Conservation (phyloP, 2,797 vertebrate genomes). For the Dromococcyx pavoninus region DNA sequence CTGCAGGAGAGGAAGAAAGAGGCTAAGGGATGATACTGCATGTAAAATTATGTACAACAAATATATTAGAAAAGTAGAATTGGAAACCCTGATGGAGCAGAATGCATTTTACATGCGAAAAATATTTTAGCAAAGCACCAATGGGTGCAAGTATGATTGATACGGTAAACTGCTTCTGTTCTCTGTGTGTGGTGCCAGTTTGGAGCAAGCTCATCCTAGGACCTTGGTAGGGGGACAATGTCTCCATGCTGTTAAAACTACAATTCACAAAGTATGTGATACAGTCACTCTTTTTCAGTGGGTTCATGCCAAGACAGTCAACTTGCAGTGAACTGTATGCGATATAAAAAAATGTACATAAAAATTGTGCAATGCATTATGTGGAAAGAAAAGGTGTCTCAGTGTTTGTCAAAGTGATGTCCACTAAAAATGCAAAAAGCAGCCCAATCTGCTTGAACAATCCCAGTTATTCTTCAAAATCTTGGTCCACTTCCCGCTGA, state of each 20-base stretch:
- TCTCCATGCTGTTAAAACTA: neutral
- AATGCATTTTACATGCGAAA: neutral
- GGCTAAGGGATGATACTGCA: neutral
- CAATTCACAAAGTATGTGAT: neutral
- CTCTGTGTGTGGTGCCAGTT: neutral
- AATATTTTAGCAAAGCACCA: neutral
- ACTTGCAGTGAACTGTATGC: neutral
- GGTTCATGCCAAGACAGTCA: neutral
- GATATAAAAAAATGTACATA: neutral
- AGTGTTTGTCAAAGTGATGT: neutral
- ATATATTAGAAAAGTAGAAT: neutral
- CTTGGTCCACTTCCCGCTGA: neutral
- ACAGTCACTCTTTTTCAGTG: neutral
- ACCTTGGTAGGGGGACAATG: neutral
- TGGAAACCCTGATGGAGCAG: neutral
- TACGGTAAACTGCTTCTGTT: neutral
- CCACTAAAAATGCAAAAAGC: neutral
- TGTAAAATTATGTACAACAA: neutral
- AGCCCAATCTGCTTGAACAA: neutral
- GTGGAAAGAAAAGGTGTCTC: neutral
- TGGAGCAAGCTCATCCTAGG: neutral
- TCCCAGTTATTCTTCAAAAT: neutral
- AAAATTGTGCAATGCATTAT: neutral
- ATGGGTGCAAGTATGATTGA: neutral
- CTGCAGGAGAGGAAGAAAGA: conserved; percentile 57